These are phyloP conservation scores for Lacanobia oleracea DNA, from an alignment of 2,888 invertebrate species.

Conservation along the genomic window DNA sequence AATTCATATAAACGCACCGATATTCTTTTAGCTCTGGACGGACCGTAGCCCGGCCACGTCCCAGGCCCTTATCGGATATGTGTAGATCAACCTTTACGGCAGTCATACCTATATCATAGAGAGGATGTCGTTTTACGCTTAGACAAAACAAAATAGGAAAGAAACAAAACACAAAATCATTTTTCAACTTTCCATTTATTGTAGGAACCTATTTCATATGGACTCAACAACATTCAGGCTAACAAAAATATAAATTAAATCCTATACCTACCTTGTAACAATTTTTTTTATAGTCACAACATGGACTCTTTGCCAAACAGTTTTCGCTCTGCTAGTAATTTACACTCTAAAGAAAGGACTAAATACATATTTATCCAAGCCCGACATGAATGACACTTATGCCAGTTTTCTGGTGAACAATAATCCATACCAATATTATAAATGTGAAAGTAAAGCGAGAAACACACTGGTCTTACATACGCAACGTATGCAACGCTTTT, in stretches of 20 bases:
- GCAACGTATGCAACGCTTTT: too few species aligned
- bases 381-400: neutral
- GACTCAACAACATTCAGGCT: constrained; percentile 32
- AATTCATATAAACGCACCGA: too few species aligned
- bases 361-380: neutral
- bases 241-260: constrained; percentile 24
- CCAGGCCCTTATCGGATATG: too few species aligned
- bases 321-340: neutral
- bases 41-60: too few species aligned
- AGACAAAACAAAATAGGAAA: neutral
- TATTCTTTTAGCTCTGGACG: too few species aligned
- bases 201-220: constrained; percentile 12
- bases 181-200: constrained; percentile 23
- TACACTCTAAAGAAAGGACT: neutral
- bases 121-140: too few species aligned
- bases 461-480: too few species aligned
- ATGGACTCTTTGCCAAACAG: constrained; percentile 1
- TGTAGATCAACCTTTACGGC: too few species aligned
- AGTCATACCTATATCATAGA: too few species aligned
- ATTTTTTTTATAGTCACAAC: constrained; percentile 4
- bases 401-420: neutral
- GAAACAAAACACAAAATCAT: constrained; percentile 2
- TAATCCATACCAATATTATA: too few species aligned
- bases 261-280: constrained; percentile 2
- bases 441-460: too few species aligned